Conservation (phyloP, 2,888 invertebrate genomes). For the Criorhina ranunculi region DNA sequence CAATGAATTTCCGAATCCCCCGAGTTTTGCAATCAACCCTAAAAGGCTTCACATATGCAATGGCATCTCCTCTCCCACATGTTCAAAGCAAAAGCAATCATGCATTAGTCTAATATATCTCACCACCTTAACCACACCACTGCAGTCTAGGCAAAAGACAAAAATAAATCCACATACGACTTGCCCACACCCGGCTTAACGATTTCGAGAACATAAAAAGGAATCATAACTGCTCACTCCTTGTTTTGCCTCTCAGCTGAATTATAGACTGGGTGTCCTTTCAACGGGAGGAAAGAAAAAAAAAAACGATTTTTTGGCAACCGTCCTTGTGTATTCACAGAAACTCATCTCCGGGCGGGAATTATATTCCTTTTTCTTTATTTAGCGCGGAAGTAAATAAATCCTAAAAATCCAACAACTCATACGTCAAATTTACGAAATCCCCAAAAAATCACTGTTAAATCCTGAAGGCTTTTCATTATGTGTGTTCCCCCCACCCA, state of each 20-base stretch:
- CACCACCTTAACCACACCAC: slow-evolving; percentile 51
- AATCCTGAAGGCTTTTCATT: slow-evolving; percentile 72
- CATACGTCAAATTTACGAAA: slow-evolving; percentile 71
- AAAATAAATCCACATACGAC: slow-evolving; percentile 64
- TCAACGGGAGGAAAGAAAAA: slow-evolving; percentile 10
- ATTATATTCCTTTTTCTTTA: slow-evolving; percentile 72
- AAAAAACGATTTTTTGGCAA: slow-evolving; percentile 43
- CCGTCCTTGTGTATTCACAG: slow-evolving; percentile 32
- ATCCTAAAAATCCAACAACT: slow-evolving; percentile 65
- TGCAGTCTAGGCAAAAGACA: slow-evolving; percentile 36
- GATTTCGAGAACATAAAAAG: slow-evolving; percentile 60
- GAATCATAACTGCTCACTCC: slow-evolving; percentile 71
- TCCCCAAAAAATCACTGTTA: slow-evolving; percentile 71
- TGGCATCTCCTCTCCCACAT: neutral
- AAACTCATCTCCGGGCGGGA: slow-evolving; percentile 76
- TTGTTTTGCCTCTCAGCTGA: slow-evolving; percentile 43
- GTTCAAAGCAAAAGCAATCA: slow-evolving; percentile 59
- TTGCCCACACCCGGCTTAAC: slow-evolving; percentile 10
- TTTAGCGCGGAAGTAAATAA: slow-evolving; percentile 71
- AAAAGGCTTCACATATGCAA: slow-evolving; percentile 63
- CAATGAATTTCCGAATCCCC: neutral
- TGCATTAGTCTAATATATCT: slow-evolving; percentile 70
- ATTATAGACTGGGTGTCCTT: slow-evolving; percentile 52
- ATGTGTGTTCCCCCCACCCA: slow-evolving; percentile 36
- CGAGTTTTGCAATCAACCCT: slow-evolving; percentile 60